Percentiles rank a stretch among this genome's conserved stretches.
These are phyloP conservation scores for Rhinopomastus cyanomelas DNA, from an alignment of 2,113 vertebrate species.

Conservation along the genomic window DNA sequence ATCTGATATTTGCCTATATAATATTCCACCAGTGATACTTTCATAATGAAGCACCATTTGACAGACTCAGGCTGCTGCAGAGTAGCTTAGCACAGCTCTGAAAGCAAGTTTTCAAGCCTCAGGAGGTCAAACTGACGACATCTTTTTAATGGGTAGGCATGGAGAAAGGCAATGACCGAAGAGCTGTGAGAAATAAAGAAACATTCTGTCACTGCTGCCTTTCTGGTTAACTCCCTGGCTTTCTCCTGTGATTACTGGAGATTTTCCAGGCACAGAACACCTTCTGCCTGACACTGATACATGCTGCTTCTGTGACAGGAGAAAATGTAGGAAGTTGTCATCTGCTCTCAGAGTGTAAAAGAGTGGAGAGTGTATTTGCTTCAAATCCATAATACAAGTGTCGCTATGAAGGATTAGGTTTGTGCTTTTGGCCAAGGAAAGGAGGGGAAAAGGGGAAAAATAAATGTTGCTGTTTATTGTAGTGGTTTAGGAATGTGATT, in stretches of 20 bases:
- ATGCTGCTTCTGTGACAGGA: slow-evolving; percentile 22
- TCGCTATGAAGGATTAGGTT: neutral
- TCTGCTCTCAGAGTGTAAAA: neutral
- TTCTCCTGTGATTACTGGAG: slow-evolving; percentile 54
- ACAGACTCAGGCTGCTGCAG: neutral
- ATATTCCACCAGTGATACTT: neutral
- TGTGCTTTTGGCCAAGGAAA: neutral
- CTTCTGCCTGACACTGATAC: slow-evolving; percentile 30
- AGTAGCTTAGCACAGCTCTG: neutral
- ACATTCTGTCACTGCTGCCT: slow-evolving; percentile 34
- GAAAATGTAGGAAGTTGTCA: slow-evolving; percentile 36
- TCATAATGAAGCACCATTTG: slow-evolving; percentile 25
- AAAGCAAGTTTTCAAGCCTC: slow-evolving; percentile 35
- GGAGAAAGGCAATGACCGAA: slow-evolving; percentile 47
- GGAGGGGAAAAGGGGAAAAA: neutral
- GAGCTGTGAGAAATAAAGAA: slow-evolving; percentile 38
- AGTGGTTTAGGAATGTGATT: neutral
- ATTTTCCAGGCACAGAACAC: slow-evolving; percentile 50
- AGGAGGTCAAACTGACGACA: slow-evolving; percentile 36
- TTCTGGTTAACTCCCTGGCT: slow-evolving; percentile 43
- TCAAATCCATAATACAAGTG: neutral
- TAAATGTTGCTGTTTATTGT: neutral
- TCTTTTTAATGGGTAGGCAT: slow-evolving; percentile 35
- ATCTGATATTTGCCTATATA: neutral
- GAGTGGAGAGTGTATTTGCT: neutral